Percentiles rank a stretch among this genome's conserved stretches.
Conservation (phyloP, 2,797 vertebrate species). For the Ceryle rudis region DNA sequence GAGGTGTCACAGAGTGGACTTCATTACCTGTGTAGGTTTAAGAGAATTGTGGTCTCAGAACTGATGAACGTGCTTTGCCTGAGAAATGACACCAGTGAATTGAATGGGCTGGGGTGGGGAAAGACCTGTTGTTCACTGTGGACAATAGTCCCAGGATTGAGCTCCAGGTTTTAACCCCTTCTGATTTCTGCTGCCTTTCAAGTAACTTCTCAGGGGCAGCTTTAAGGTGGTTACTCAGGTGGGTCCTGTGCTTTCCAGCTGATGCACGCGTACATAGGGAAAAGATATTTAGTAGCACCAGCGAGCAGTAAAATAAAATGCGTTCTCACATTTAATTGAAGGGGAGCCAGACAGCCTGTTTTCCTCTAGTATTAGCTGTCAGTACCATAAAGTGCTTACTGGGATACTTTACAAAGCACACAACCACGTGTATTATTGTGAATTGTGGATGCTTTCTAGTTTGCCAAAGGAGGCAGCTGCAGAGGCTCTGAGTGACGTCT, state of each 20-base stretch:
- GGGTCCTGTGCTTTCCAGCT: neutral
- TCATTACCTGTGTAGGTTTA: neutral
- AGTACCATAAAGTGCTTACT: neutral
- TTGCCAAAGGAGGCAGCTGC: neutral
- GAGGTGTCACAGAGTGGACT: neutral
- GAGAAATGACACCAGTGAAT: neutral
- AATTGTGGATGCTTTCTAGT: neutral
- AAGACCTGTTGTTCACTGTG: accelerated
- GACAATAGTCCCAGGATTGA: neutral
- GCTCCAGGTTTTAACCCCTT: neutral
- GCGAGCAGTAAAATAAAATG: neutral
- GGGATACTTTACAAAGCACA: neutral
- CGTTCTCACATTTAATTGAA: neutral
- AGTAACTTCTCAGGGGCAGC: neutral
- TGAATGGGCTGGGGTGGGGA: accelerated
- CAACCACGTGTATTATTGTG: accelerated
- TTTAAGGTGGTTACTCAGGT: neutral
- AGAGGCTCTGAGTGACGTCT: neutral
- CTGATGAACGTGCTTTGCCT: neutral
- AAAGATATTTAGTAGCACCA: neutral
- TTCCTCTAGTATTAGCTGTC: neutral
- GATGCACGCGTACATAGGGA: accelerated
- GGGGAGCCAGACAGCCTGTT: neutral
- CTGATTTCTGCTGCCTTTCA: neutral
- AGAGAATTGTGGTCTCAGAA: neutral